Evolutionary conservation across 2,797 vertebrate genomes (phyloP).

Genomic region (Coranthus polyacanthus): DNA sequence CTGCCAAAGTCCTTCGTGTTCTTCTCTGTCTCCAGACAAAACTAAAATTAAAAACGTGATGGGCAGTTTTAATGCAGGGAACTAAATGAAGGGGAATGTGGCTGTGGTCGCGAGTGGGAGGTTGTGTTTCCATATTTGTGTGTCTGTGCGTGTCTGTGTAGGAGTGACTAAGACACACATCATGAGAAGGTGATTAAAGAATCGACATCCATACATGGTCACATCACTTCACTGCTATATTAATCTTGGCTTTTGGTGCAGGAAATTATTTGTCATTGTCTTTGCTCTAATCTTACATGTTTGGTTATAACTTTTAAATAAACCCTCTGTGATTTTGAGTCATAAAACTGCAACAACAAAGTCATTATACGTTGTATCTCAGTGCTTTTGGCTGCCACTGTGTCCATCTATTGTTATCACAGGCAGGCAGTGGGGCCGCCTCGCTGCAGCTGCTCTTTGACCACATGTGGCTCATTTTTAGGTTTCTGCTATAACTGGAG

Average conservation of each 20-base stretch:
- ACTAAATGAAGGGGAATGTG: conserved; percentile 27
- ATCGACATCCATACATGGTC: conserved; percentile 1
- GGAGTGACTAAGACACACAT: background rate
- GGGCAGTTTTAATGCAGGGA: conserved; percentile 19
- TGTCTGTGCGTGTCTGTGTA: background rate
- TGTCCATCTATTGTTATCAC: conserved; percentile 3
- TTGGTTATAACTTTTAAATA: too few relatives aligned
- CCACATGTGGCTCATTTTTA: conserved; percentile 53
- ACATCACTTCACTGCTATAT: background rate
- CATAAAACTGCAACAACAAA: too few relatives aligned
- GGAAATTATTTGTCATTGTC: background rate
- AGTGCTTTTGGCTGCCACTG: background rate
- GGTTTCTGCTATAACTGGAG: conserved; percentile 2
- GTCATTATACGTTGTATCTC: background rate
- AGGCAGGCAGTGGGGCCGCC: background rate
- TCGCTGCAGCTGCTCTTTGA: conserved; percentile 22
- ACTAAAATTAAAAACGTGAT: conserved; percentile 25
- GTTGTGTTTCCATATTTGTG: background rate
- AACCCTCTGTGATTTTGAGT: too few relatives aligned
- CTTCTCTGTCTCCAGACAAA: too few relatives aligned
- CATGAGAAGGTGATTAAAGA: background rate
- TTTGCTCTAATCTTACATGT: background rate
- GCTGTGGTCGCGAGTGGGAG: conserved; percentile 26
- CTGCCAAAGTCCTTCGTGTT: too few relatives aligned
- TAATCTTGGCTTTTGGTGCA: background rate